Conservation (phyloP, 2,113 vertebrate genomes). For the Charina bottae region DNA sequence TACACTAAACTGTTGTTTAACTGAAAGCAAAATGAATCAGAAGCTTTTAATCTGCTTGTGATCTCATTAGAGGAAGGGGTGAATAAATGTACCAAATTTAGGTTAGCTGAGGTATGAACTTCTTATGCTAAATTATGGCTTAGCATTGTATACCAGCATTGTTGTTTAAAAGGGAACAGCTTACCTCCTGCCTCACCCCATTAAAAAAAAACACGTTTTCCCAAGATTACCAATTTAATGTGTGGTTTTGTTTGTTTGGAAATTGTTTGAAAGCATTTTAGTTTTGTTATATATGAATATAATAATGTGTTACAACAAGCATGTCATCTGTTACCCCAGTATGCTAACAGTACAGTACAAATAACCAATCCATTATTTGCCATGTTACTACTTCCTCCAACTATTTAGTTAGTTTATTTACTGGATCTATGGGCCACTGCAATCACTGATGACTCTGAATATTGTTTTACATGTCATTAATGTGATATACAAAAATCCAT, state of each 20-base stretch:
- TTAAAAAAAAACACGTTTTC: not conserved
- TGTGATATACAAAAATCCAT: not conserved
- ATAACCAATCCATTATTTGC: not conserved
- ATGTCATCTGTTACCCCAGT: not conserved
- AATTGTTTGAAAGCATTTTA: not conserved
- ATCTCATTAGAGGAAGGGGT: not conserved
- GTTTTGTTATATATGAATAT: not conserved
- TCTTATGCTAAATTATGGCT: not conserved
- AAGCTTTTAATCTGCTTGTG: not conserved
- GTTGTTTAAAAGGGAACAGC: not conserved
- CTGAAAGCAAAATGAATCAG: not conserved
- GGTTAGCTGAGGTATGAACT: not conserved
- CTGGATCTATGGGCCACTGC: not conserved
- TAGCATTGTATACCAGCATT: not conserved
- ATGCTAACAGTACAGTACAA: not conserved
- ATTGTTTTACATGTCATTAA: not conserved
- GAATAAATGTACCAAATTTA: not conserved
- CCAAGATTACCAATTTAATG: not conserved
- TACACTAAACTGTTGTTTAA: not conserved
- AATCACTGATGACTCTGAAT: not conserved
- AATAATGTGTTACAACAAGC: not conserved
- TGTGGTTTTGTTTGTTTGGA: not conserved
- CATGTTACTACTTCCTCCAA: not conserved
- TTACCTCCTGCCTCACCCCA: not conserved
- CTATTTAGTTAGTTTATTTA: not conserved